Percentiles rank a stretch among this genome's conserved stretches.
These are phyloP conservation scores for Rhopilema esculentum DNA, from an alignment of 30 jellyfish, hydroid and myxozoan species.

Conservation along the genomic window DNA sequence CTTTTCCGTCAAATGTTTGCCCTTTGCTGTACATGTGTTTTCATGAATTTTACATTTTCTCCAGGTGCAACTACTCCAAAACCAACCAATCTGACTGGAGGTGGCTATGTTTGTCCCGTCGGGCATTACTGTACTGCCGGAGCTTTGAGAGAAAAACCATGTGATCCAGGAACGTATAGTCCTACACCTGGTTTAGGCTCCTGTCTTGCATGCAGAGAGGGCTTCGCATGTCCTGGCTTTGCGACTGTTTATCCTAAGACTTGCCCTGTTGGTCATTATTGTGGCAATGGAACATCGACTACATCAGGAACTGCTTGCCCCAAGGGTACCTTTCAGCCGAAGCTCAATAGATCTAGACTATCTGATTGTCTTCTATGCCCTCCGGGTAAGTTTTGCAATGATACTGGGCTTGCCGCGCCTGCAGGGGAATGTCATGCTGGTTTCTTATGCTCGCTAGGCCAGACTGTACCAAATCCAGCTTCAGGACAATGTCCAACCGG, in stretches of 20 bases:
- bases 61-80: conserved; percentile 91
- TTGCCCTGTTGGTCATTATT: conserved; percentile 93
- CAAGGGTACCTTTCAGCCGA: conserved; percentile 86
- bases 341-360: conserved; percentile 44
- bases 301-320: conserved; percentile 77
- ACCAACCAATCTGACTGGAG: conserved; percentile 81
- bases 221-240: conserved; percentile 81
- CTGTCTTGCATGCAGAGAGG: conserved; percentile 83
- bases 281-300: conserved; percentile 78
- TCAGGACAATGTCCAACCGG: conserved; percentile 90
- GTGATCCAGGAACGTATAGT: conserved; percentile 85
- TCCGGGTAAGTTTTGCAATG: conserved; percentile 86
- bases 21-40: too few species aligned
- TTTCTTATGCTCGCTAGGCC: conserved; percentile 74
- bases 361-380: conserved; percentile 85
- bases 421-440: conserved; percentile 91
- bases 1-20: neutral
- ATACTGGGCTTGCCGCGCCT: conserved; percentile 76
- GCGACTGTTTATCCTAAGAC: conserved; percentile 75
- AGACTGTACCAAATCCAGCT: conserved; percentile 80
- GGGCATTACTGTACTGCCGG: conserved; percentile 95
- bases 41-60: too few species aligned
- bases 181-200: conserved; percentile 75
- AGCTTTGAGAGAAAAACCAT: conserved; percentile 63
- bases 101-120: conserved; percentile 90